Base-by-base conservation (phyloP, 1,140 invertebrate genomes). In the Macrobrachium nipponense region DNA sequence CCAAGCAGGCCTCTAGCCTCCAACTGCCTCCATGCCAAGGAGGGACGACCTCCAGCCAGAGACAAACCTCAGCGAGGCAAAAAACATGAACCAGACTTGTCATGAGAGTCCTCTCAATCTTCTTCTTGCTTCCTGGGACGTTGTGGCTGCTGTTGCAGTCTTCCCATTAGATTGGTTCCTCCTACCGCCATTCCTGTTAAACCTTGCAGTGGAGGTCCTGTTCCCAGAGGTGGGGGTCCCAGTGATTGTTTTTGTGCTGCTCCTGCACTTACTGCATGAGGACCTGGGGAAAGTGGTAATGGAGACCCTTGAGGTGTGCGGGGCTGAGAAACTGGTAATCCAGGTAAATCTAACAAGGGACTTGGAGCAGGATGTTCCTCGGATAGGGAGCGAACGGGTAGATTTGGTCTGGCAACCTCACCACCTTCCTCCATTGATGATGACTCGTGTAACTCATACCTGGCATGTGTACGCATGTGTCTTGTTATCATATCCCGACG, bases 401-500 rank as follows among this genome's bases (percentile, higher is more conserved):
- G 78, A 51, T 78, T 79, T 27, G 88, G 88, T 51, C 88, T 68
- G n/a, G 85, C 81, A 17, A 83, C 84, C 51, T 89, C 88, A 17
- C 86, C 86, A 23, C 86, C 83, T 58, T 89, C 88, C 68, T 89
- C 88, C 88, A 89, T 89, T 64, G 88, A 89, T 36, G 88, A 89
- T 15, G 88, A 89, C 87, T 89, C 80, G 87, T 87, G 86, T n/a
- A 90, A 82, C 87, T 93, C 92, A 89, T 95, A 95, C 77, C 94
- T 92, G 1, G 94, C 93, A 90, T 97, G 96, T 0, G 96, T 97
- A 27, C 88, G 78, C 87, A 89, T 89, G 79, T 89, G 88, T n/a
- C 88, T 87, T 14, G 98, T 99, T 91, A 99, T 99, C 98, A 99
- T 99, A 92, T 99, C 98, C 15, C 98, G 93, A 0, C 97, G 94